A percentile compares a stretch with the other conserved stretches of the same genome.
Evolutionary conservation across 2,888 invertebrate species (phyloP).

Genomic region (Drosophila nr. fundita): DNA sequence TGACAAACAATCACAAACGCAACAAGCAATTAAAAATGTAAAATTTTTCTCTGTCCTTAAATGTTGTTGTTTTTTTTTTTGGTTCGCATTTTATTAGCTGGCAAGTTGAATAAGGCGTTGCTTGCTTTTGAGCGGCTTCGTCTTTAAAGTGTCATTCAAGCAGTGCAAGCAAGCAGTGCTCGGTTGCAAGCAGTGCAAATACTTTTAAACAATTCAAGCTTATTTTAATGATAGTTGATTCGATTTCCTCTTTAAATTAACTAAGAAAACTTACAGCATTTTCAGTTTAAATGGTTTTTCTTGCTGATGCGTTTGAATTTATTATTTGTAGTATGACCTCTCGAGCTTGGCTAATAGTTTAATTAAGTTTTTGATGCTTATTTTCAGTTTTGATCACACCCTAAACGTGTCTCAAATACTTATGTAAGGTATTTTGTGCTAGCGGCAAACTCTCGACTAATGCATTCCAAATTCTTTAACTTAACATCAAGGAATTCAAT

Average conservation of each 20-base stretch:
- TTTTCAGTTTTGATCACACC: too few species aligned
- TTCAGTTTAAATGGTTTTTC: neutral
- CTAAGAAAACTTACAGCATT: neutral
- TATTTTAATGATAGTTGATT: neutral
- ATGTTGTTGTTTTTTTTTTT: slow-evolving; percentile 18
- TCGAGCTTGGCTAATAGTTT: neutral
- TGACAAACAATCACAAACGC: slow-evolving; percentile 75
- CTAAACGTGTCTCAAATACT: too few species aligned
- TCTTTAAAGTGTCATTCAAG: slow-evolving; percentile 14
- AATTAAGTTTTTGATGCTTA: neutral
- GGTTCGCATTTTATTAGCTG: slow-evolving; percentile 43
- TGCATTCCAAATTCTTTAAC: slow-evolving; percentile 1
- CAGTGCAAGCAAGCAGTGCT: slow-evolving; percentile 34
- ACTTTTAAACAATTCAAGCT: neutral
- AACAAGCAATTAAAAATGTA: slow-evolving; percentile 78
- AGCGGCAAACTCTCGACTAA: neutral
- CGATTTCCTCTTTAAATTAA: neutral
- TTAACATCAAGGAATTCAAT: neutral
- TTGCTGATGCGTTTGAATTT: neutral
- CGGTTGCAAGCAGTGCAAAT: slow-evolving; percentile 18
- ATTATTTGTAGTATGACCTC: neutral
- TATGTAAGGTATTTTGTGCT: neutral
- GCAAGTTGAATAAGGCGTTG: slow-evolving; percentile 57
- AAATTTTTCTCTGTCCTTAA: slow-evolving; percentile 44
- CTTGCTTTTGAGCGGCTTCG: slow-evolving; percentile 40